These are phyloP conservation scores for Drosophila phalerata DNA, from an alignment of 2,888 invertebrate genomes.

Conservation along the genomic window DNA sequence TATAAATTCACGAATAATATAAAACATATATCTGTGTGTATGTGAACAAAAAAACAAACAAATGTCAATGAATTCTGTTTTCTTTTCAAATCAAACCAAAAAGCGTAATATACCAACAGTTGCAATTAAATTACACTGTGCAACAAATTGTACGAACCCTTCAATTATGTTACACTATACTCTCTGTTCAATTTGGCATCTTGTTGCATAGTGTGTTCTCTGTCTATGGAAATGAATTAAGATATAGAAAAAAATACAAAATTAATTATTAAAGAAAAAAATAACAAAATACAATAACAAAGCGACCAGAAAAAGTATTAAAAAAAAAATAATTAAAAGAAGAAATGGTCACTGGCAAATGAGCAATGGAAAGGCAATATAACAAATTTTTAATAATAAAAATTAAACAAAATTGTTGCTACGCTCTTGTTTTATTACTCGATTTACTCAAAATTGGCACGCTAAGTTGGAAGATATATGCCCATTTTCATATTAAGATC, in stretches of 20 bases:
- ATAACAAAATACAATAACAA: constrained; percentile 21
- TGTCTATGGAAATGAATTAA: constrained; percentile 45
- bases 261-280: constrained; percentile 10
- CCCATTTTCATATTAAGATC: too few relatives aligned
- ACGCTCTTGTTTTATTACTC: constrained; percentile 28
- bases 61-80: constrained; percentile 28
- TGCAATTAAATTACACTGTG: constrained; percentile 45
- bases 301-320: constrained; percentile 14
- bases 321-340: constrained; percentile 1
- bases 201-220: constrained; percentile 37
- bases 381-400: constrained; percentile 76
- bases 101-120: constrained; percentile 25
- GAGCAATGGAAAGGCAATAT: constrained; percentile 76
- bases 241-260: constrained; percentile 48
- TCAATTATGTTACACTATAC: constrained; percentile 6
- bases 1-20: constrained; percentile 21
- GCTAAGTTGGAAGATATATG: too few relatives aligned
- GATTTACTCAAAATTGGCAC: not conserved
- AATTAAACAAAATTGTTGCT: constrained; percentile 61
- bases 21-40: constrained; percentile 18
- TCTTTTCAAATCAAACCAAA: constrained; percentile 17
- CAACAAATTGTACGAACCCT: constrained; percentile 31
- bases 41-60: constrained; percentile 16
- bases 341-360: constrained; percentile 53
- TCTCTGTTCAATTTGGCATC: constrained; percentile 2